phyloP scores from a whole-genome alignment of 1,140 invertebrate species.

The Sesamia nonagrioides region DNA sequence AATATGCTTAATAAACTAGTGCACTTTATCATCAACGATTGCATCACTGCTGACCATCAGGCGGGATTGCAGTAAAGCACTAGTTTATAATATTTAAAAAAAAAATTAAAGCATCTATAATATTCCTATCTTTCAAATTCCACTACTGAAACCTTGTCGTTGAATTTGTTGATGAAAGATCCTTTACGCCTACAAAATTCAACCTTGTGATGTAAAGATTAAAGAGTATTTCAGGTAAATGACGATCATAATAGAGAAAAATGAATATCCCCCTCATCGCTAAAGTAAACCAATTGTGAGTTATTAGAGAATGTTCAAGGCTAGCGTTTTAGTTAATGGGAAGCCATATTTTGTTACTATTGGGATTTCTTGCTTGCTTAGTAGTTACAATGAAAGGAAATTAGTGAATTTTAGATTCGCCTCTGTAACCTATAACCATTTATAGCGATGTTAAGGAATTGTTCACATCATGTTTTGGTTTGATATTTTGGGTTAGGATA shows the following conservation, averaged over 20 bases:
- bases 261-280: slow-evolving; percentile 29
- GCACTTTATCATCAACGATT: too few species aligned
- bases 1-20: too few species aligned
- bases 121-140: slow-evolving; percentile 35
- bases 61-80: too few species aligned
- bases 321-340: slow-evolving; percentile 11
- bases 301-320: slow-evolving; percentile 36
- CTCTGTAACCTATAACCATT: not conserved
- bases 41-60: too few species aligned
- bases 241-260: slow-evolving; percentile 34
- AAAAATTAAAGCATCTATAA: slow-evolving; percentile 23
- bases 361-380: not conserved
- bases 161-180: slow-evolving; percentile 32
- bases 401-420: not conserved
- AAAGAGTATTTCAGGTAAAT: not conserved
- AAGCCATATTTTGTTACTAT: slow-evolving; percentile 32
- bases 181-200: not conserved
- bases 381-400: not conserved
- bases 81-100: too few species aligned
- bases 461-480: too few species aligned
- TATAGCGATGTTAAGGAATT: too few species aligned
- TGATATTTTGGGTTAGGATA: too few species aligned
- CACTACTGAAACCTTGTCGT: slow-evolving; percentile 30
- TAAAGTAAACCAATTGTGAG: slow-evolving; percentile 35
- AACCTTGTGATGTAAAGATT: not conserved